Evolutionary conservation across 2,113 vertebrate genomes (phyloP), one percentile per base, ranked within the genome.

Genomic region (Lipophrys pholis): DNA sequence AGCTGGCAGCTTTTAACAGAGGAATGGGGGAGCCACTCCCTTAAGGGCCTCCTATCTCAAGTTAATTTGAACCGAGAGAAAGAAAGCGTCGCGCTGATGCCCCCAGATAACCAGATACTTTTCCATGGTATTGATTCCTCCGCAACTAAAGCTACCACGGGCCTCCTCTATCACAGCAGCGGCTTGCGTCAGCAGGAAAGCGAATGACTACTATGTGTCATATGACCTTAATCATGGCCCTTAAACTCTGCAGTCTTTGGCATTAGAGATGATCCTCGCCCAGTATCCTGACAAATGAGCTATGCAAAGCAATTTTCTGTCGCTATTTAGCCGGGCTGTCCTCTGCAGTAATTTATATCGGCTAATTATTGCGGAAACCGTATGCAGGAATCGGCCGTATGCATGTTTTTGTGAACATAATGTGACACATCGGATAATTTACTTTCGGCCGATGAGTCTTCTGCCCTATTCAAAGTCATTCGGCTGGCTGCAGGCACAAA

Each of bases 181-280:
- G 52, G 77, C 83, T 88, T 83, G 49, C 51, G 67, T 85, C 83
- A 85, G 76, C 80, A 90, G 81, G 58, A 83, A 86, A 64, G 43
- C 52, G 48, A 76, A 82, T 71, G 61, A 66, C 76, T 66, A 41
- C 54, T 52, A 16, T 69, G 21, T 15, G 45, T 70, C 52, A 14
- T 60, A 58, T 35, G 73, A 77, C 85, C 72, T 82, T 75, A 66
- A 80, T 75, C 74, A 76, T 35, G 38, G 68, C 17, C 8, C 60
- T 15, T 69, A 35, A 76, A 69, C 57, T 51, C 61, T 39, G 69
- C 42, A 48, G 49, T 78, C 77, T 46, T 53, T 30, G 40, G 66
- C 45, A 62, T 52, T 41, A 80, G 7, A 3, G 54, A 57, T 66
- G 40, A 8, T 87, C 43, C 67, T 55, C 62, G 51, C 73, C 21